These are phyloP conservation scores for Trichogramma pretiosum DNA, from an alignment of 1,140 invertebrate species.

Conservation along the genomic window DNA sequence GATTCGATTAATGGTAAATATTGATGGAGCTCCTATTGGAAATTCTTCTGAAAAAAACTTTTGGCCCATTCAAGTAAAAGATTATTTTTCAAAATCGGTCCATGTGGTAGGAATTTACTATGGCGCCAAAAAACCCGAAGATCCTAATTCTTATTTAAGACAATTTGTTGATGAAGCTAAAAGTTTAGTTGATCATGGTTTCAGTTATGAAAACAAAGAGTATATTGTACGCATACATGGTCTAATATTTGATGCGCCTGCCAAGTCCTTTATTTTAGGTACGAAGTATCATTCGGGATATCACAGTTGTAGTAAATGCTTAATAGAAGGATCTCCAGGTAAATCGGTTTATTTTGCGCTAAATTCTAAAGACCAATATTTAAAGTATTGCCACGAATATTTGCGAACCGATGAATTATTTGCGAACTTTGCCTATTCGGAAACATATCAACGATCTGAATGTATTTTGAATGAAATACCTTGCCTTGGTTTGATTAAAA, in stretches of 20 bases:
- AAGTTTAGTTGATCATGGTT: slow-evolving; percentile 8
- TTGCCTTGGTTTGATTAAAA: not conserved
- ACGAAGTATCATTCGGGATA: slow-evolving; percentile 22
- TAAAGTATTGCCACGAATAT: not conserved
- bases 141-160: slow-evolving; percentile 12
- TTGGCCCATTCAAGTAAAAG: not conserved
- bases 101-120: slow-evolving; percentile 15
- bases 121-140: slow-evolving; percentile 13
- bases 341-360: slow-evolving; percentile 10
- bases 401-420: slow-evolving; percentile 15
- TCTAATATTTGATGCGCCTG: slow-evolving; percentile 23
- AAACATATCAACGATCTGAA: slow-evolving; percentile 12
- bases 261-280: slow-evolving; percentile 21
- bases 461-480: slow-evolving; percentile 5
- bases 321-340: slow-evolving; percentile 5
- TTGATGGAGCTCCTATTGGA: not conserved
- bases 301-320: slow-evolving; percentile 20
- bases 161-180: slow-evolving; percentile 15
- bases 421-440: not conserved
- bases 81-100: not conserved
- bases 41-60: not conserved
- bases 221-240: slow-evolving; percentile 14
- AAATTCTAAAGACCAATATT: not conserved
- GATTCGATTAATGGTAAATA: not conserved
- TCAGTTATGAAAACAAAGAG: slow-evolving; percentile 1